phyloP scores from a whole-genome alignment of 2,797 vertebrate genomes.

The Pseudomugil gertrudae region DNA sequence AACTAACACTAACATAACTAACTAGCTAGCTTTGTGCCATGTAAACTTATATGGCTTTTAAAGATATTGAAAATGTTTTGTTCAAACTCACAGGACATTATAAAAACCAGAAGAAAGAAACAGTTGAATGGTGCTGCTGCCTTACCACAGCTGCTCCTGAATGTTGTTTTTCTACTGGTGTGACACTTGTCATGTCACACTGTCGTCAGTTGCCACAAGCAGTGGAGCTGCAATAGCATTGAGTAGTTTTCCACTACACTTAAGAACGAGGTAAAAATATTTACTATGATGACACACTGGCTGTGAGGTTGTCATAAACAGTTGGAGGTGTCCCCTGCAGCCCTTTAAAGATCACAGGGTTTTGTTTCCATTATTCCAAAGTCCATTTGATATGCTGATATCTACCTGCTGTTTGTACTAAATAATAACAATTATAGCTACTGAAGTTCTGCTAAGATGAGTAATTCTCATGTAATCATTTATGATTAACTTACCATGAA shows the following conservation, averaged over 20 bases:
- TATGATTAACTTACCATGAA: not conserved
- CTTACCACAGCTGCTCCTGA: constrained; percentile 7
- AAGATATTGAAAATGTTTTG: not conserved
- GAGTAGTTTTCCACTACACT: constrained; percentile 23
- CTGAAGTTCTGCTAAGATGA: not conserved
- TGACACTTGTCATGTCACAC: not conserved
- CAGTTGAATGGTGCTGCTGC: not conserved
- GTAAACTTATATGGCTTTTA: not conserved
- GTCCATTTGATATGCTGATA: not conserved
- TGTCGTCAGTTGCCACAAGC: constrained; percentile 2
- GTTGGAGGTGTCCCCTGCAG: constrained; percentile 1
- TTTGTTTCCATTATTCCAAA: not conserved
- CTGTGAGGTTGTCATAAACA: constrained; percentile 6
- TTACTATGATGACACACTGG: constrained; percentile 17
- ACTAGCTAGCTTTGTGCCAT: not conserved
- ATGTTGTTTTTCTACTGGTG: constrained; percentile 16
- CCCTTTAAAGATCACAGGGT: not conserved
- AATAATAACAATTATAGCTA: not conserved
- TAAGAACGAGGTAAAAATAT: constrained; percentile 14
- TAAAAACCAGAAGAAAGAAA: not conserved
- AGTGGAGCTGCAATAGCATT: constrained; percentile 3
- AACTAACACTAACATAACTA: not conserved
- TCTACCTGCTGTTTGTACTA: not conserved
- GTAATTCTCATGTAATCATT: not conserved
- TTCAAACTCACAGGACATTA: not conserved